Evolutionary conservation across 2,113 vertebrate species (phyloP).

Genomic region (Oryzias melastigma): DNA sequence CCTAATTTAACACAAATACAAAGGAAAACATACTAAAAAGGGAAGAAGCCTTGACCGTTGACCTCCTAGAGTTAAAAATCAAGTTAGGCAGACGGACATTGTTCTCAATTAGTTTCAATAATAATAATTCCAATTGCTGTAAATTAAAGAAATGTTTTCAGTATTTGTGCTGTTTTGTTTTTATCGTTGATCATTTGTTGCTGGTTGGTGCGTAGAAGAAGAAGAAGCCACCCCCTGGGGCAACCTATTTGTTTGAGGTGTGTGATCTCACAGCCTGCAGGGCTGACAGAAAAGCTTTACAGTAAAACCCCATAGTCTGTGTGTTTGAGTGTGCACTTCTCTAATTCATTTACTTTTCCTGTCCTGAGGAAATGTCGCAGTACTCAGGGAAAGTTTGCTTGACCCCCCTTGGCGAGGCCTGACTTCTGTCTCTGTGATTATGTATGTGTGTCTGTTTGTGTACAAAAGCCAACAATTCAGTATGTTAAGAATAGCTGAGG

Average conservation of each 20-base stretch:
- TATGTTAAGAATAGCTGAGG: slow-evolving; percentile 55
- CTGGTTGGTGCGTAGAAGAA: slow-evolving; percentile 63
- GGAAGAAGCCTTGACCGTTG: too few relatives aligned
- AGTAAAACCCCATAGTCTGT: slow-evolving; percentile 49
- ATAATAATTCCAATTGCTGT: too few relatives aligned
- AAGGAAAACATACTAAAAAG: too few relatives aligned
- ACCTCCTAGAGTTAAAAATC: too few relatives aligned
- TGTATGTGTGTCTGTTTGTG: slow-evolving; percentile 14
- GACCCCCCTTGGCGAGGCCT: slow-evolving; percentile 28
- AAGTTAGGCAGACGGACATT: too few relatives aligned
- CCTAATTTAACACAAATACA: too few relatives aligned
- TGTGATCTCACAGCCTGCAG: slow-evolving; percentile 46
- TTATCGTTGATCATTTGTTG: slow-evolving; percentile 56
- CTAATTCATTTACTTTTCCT: slow-evolving; percentile 66
- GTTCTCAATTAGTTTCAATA: too few relatives aligned
- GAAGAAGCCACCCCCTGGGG: slow-evolving; percentile 56
- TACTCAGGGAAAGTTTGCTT: slow-evolving; percentile 46
- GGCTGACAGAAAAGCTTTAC: slow-evolving; percentile 66
- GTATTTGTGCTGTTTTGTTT: too few relatives aligned
- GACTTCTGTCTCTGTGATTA: slow-evolving; percentile 13
- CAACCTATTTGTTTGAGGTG: slow-evolving; percentile 61
- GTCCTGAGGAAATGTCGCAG: slow-evolving; percentile 55
- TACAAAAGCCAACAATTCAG: slow-evolving; percentile 46
- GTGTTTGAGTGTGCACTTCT: slow-evolving; percentile 54
- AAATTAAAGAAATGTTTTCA: too few relatives aligned